Conservation (phyloP, 2,113 vertebrate genomes). For the Triplophysa tibetana region DNA sequence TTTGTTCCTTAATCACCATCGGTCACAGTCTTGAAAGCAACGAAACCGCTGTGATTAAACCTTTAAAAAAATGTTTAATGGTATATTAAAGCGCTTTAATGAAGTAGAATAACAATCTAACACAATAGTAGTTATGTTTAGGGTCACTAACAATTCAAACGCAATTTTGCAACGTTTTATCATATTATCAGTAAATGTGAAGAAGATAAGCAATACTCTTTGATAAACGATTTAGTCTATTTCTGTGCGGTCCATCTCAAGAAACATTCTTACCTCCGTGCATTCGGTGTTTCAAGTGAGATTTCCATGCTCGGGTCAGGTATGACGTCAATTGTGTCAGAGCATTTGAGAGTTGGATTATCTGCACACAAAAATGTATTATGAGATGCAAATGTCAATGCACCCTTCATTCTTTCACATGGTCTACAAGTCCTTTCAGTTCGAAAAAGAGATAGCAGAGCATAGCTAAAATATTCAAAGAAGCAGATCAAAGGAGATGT, state of each 20-base stretch:
- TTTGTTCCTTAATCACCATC: not conserved
- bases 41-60: not conserved
- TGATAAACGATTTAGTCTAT: not conserved
- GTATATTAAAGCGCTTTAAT: not conserved
- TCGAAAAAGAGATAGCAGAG: not conserved
- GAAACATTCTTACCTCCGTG: not conserved
- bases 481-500: not conserved
- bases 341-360: not conserved
- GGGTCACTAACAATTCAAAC: not conserved
- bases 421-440: not conserved
- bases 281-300: not conserved
- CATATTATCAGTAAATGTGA: not conserved
- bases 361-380: not conserved
- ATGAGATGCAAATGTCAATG: slow-evolving; percentile 63
- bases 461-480: too few relatives aligned
- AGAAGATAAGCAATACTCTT: not conserved
- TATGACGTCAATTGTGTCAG: not conserved
- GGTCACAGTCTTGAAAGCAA: not conserved
- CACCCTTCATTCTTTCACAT: slow-evolving; percentile 9
- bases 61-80: not conserved
- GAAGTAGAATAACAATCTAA: not conserved
- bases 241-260: not conserved
- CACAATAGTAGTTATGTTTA: not conserved
- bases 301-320: not conserved
- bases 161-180: not conserved